Conservation (phyloP, 2,797 vertebrate species). For the Knipowitschia caucasica region DNA sequence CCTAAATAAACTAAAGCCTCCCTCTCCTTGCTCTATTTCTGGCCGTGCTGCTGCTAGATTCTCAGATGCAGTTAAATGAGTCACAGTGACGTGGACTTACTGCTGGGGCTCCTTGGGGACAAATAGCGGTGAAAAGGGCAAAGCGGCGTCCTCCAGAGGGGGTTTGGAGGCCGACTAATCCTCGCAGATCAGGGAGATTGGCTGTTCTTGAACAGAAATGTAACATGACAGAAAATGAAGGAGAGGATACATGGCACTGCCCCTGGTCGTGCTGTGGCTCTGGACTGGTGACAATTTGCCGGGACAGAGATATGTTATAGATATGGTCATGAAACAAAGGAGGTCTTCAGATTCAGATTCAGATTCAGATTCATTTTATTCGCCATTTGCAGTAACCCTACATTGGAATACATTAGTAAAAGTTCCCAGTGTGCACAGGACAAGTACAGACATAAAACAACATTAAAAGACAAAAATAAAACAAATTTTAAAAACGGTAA, state of each 20-base stretch:
- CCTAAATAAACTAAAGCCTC: conserved; percentile 22
- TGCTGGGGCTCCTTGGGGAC: conserved; percentile 54
- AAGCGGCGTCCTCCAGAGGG: conserved; percentile 41
- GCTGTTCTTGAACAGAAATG: conserved; percentile 45
- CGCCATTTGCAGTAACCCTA: too few relatives aligned
- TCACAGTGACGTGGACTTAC: conserved; percentile 50
- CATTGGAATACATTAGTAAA: too few relatives aligned
- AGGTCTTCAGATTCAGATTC: too few relatives aligned
- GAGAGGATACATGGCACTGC: conserved; percentile 24
- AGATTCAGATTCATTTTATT: too few relatives aligned
- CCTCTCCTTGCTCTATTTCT: conserved; percentile 31
- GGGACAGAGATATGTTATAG: conserved; percentile 2
- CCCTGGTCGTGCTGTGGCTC: conserved; percentile 17
- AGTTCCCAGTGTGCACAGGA: too few relatives aligned
- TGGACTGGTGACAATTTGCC: conserved; percentile 25
- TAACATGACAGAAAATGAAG: conserved; percentile 46
- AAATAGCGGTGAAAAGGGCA: conserved; percentile 32
- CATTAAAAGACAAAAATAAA: too few relatives aligned
- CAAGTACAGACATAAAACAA: too few relatives aligned
- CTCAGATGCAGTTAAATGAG: conserved; percentile 47
- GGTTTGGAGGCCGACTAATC: conserved; percentile 43
- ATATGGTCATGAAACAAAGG: conserved; percentile 12
- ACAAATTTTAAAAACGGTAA: too few relatives aligned
- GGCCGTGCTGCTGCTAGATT: conserved; percentile 46
- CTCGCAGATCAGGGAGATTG: conserved; percentile 47